Evolutionary conservation across 1,140 invertebrate genomes (phyloP).

Genomic region (Pristionchus pacificus): DNA sequence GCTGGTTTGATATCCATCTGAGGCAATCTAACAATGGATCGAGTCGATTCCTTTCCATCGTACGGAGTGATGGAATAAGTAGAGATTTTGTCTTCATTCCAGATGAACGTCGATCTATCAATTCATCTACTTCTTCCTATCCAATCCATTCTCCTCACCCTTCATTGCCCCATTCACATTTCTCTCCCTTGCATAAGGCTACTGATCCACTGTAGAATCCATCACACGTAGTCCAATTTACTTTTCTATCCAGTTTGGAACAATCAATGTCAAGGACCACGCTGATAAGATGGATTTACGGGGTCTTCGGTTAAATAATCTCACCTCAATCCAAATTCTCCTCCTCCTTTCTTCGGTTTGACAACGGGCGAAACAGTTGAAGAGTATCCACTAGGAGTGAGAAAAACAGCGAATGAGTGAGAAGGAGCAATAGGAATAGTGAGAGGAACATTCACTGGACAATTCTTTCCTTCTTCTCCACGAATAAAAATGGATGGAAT

Average conservation of each 20-base stretch:
- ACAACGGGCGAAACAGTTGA: neutral
- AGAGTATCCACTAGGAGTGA: neutral
- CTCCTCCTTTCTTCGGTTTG: neutral
- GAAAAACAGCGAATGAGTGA: neutral
- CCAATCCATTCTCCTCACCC: neutral
- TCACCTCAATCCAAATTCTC: conserved; percentile 13
- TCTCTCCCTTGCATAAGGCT: neutral
- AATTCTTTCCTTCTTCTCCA: conserved; percentile 20
- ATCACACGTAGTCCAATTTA: neutral
- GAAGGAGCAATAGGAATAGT: conserved; percentile 2
- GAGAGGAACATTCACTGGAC: neutral
- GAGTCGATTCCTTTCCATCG: neutral
- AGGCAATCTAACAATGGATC: neutral
- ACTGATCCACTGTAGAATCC: neutral
- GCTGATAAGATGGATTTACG: conserved; percentile 59
- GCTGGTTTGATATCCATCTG: conserved; percentile 20
- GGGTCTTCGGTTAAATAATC: neutral
- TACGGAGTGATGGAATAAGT: neutral
- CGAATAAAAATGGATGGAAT: neutral
- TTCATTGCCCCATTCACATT: neutral
- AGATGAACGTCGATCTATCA: too few relatives aligned
- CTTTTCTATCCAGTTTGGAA: neutral
- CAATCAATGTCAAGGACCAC: conserved; percentile 2
- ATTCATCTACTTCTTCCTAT: neutral
- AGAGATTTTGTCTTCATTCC: too few relatives aligned